Conservation (phyloP, 2,113 vertebrate species). For the Oryzias woworae region DNA sequence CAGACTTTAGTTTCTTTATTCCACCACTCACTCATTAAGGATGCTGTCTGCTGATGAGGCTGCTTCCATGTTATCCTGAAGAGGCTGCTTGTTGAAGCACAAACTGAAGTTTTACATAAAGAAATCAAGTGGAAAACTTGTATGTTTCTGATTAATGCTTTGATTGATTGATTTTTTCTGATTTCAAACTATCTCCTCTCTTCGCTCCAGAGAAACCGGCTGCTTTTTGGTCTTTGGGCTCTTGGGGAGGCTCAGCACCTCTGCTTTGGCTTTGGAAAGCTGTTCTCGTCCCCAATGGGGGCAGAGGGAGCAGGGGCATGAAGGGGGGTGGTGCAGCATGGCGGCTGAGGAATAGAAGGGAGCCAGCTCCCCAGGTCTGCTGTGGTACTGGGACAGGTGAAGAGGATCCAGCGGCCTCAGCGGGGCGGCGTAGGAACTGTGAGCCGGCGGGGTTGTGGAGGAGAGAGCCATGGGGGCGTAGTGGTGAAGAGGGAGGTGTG, state of each 20-base stretch:
- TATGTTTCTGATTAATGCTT: neutral
- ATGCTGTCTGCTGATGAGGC: too few relatives aligned
- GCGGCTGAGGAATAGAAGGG: constrained; percentile 35
- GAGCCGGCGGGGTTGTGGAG: constrained; percentile 27
- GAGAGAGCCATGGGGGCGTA: constrained; percentile 62
- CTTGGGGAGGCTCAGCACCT: constrained; percentile 21
- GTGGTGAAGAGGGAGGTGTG: constrained; percentile 60
- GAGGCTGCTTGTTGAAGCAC: too few relatives aligned
- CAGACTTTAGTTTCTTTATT: too few relatives aligned
- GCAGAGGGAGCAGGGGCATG: constrained; percentile 70
- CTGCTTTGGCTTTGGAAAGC: constrained; percentile 55
- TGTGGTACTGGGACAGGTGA: constrained; percentile 61
- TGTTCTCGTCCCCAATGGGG: constrained; percentile 69
- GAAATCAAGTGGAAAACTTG: neutral
- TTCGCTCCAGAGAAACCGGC: constrained; percentile 39
- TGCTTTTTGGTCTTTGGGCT: constrained; percentile 45
- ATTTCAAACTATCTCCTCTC: constrained; percentile 51
- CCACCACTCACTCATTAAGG: too few relatives aligned
- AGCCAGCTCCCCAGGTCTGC: constrained; percentile 40
- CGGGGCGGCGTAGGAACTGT: constrained; percentile 43
- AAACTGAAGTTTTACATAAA: too few relatives aligned
- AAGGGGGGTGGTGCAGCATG: constrained; percentile 56
- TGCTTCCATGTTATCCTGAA: too few relatives aligned
- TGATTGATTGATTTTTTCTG: neutral
- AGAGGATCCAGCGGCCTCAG: constrained; percentile 56